Evolutionary conservation across 2,797 vertebrate species (phyloP), one percentile per base, ranked within the genome.

Genomic region (Phalloptychus januarius): DNA sequence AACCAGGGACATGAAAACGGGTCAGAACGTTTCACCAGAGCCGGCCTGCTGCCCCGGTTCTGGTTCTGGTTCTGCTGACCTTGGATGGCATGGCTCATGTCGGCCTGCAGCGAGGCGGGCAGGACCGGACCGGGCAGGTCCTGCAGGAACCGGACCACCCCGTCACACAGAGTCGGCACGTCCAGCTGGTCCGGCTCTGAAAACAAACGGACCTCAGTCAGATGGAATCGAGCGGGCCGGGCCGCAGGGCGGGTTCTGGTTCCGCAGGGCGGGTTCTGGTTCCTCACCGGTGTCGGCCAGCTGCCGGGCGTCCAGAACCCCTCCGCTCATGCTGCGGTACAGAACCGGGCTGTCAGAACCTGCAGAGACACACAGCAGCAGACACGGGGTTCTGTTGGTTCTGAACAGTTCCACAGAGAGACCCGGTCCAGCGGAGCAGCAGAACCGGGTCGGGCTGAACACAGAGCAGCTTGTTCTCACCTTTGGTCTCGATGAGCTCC

Each of bases 111-210:
- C 1, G 94, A 84, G 78, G 93, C 80, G 28, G 97, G 97, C 88
- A 98, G 94, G 80, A 98, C 93, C 0, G 97, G 96, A 79, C 95
- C 96, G 0, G 97, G 97, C 40, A 98, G 94, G n/a, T 98, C 97
- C 90, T 95, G 85, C 65, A 98, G 95, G 94, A 97, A 98, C 71
- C 96, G 95, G 88, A 96, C 94, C 72, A 98, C 95, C 70, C 94
- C 95, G 1, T 97, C 97, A 76, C 96, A 95, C 83, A 98, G 93
- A 33, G 94, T 82, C 1, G 94, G 91, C 38, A 96, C 85, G 36
- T 98, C 97, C 45, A 96, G 88, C 82, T 96, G 93, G 69, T 98
- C 97, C 89, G 96, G 92, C 88, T 98, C 97, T 94, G 95, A 58
- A 77, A 90, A 81, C 72, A 91, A 83, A 82, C 72, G 10, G 75